These are phyloP conservation scores for Agriotes lineatus DNA, from an alignment of 2,888 invertebrate species.

Conservation along the genomic window DNA sequence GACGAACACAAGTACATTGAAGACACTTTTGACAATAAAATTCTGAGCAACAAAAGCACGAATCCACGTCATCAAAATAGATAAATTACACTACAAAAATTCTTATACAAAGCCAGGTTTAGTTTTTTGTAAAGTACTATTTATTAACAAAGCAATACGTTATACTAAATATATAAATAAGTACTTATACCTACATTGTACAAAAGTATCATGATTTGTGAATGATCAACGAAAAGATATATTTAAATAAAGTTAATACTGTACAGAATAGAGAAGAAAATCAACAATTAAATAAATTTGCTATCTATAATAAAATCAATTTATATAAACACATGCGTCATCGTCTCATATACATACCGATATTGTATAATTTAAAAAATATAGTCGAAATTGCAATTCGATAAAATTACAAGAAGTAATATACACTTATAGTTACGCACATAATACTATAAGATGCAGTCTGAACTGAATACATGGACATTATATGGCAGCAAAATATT, in stretches of 20 bases:
- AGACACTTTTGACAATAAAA: too few species aligned
- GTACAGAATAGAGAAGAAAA: constrained; percentile 8
- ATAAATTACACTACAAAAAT: too few species aligned
- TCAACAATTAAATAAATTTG: constrained; percentile 6
- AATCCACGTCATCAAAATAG: too few species aligned
- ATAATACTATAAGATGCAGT: constrained; percentile 2
- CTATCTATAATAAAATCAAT: background rate
- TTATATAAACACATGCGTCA: background rate
- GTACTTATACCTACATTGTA: constrained; percentile 18
- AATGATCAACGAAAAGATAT: constrained; percentile 1
- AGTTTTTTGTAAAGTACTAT: too few species aligned
- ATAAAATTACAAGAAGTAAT: background rate
- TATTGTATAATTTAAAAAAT: too few species aligned
- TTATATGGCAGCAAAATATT: too few species aligned
- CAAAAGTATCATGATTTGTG: constrained; percentile 5
- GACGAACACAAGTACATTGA: too few species aligned
- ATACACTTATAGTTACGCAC: background rate
- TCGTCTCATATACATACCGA: too few species aligned
- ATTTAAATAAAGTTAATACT: constrained; percentile 15
- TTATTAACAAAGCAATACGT: constrained; percentile 15
- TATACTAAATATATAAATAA: constrained; percentile 13
- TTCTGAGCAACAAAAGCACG: too few species aligned
- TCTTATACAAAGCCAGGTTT: too few species aligned
- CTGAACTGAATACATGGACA: background rate
- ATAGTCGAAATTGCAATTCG: too few species aligned